phyloP scores from a whole-genome alignment of 2,888 invertebrate genomes.

The Epiblema foenella region DNA sequence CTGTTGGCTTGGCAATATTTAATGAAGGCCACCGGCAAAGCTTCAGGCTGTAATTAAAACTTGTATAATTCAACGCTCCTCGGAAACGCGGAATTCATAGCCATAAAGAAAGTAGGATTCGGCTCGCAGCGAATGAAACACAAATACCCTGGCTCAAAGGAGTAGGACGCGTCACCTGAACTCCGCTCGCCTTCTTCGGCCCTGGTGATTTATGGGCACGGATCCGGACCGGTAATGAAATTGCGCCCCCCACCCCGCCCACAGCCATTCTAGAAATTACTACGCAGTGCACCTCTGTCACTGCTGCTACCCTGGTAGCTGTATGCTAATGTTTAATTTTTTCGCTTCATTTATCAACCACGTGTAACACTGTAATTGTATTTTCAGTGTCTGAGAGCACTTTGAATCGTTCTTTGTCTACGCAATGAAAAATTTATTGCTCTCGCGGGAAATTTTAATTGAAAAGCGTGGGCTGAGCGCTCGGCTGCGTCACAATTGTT shows the following conservation, averaged over 20 bases:
- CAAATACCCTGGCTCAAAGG: constrained; percentile 74
- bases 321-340: constrained; percentile 72
- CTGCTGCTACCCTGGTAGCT: constrained; percentile 54
- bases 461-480: constrained; percentile 53
- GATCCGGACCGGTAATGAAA: constrained; percentile 85
- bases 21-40: constrained; percentile 62
- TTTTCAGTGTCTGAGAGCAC: constrained; percentile 59
- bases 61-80: constrained; percentile 60
- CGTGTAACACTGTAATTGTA: constrained; percentile 49
- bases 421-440: constrained; percentile 77
- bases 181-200: constrained; percentile 85
- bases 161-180: constrained; percentile 82
- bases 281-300: constrained; percentile 75
- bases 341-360: constrained; percentile 63
- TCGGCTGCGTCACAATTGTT: constrained; percentile 48
- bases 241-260: constrained; percentile 80
- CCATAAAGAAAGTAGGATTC: constrained; percentile 81
- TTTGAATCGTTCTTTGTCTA: constrained; percentile 63
- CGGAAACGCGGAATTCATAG: constrained; percentile 74
- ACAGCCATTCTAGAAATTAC: constrained; percentile 83
- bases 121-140: constrained; percentile 71
- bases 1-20: constrained; percentile 54
- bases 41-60: constrained; percentile 76
- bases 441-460: constrained; percentile 74
- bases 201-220: constrained; percentile 84